Conservation (phyloP, 2,888 invertebrate genomes). For the Eurytoma californica region DNA sequence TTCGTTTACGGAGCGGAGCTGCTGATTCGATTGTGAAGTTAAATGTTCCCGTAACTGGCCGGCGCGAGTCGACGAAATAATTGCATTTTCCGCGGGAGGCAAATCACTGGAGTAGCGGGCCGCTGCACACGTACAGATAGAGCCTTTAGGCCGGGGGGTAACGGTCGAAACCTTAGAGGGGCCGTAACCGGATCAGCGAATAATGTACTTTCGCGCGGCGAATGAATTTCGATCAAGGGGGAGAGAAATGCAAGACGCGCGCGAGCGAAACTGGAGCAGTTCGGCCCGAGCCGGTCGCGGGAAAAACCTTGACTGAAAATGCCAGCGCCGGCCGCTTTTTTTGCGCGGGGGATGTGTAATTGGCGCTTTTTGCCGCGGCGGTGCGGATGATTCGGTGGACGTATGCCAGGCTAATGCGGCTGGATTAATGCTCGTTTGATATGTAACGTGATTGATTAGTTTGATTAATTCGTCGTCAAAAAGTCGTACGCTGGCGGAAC, state of each 20-base stretch:
- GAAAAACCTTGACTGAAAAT: constrained; percentile 34
- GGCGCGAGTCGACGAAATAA: constrained; percentile 48
- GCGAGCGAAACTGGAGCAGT: constrained; percentile 47
- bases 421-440: constrained; percentile 5
- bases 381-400: too few species aligned
- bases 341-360: neutral
- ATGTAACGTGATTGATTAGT: neutral
- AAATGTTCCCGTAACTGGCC: constrained; percentile 54
- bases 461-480: neutral
- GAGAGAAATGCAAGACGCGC: constrained; percentile 36
- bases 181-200: constrained; percentile 56
- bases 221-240: constrained; percentile 59
- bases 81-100: constrained; percentile 56
- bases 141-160: constrained; percentile 1
- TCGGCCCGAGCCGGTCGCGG: neutral
- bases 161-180: constrained; percentile 53
- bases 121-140: neutral
- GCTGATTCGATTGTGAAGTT: constrained; percentile 46
- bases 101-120: constrained; percentile 49
- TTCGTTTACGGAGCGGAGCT: constrained; percentile 20
- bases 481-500: too few species aligned
- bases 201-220: constrained; percentile 55
- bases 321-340: neutral
- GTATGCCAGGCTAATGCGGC: neutral
- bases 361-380: constrained; percentile 2